These are phyloP conservation scores for Psilopogon haemacephalus DNA, from an alignment of 2,113 vertebrate genomes.

Conservation along the genomic window DNA sequence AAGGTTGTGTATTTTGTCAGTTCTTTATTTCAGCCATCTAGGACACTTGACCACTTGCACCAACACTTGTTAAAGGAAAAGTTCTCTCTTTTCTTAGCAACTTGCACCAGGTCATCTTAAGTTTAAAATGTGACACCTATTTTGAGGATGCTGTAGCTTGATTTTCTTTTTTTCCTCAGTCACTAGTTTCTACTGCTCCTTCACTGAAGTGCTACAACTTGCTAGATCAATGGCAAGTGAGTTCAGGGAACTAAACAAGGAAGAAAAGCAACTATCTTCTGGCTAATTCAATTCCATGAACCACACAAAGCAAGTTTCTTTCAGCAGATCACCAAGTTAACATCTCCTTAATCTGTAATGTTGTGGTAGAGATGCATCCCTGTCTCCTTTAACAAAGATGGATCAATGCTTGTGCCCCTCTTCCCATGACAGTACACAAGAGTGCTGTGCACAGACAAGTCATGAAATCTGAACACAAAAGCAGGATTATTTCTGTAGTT, in stretches of 20 bases:
- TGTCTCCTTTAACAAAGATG: rapidly evolving
- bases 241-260: not conserved
- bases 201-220: not conserved
- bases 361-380: not conserved
- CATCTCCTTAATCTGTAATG: not conserved
- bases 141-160: not conserved
- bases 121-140: not conserved
- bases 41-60: not conserved
- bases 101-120: not conserved
- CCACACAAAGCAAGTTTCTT: not conserved
- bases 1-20: not conserved
- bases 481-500: not conserved
- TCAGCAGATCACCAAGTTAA: not conserved
- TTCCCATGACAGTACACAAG: not conserved
- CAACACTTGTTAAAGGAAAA: not conserved
- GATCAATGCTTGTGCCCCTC: rapidly evolving
- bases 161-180: not conserved
- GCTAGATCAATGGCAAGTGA: not conserved
- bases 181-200: not conserved
- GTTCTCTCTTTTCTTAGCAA: not conserved
- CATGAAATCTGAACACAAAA: not conserved
- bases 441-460: rapidly evolving
- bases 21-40: not conserved
- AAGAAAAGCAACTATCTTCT: not conserved
- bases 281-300: not conserved